phyloP scores from a whole-genome alignment of 2,888 invertebrate species.

The Eupelmus urozonus region DNA sequence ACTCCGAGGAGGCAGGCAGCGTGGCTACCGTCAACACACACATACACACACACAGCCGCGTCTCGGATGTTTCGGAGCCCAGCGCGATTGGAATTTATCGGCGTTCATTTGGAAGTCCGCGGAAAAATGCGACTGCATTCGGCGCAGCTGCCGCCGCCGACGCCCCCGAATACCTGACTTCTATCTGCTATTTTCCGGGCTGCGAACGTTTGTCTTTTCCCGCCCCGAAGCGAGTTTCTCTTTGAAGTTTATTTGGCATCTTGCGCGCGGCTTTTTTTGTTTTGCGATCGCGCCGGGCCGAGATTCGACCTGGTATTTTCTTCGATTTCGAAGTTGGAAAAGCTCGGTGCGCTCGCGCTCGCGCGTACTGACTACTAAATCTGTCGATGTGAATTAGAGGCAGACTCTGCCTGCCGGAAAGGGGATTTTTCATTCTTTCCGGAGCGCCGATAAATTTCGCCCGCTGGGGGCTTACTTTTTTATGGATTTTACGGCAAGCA shows the following conservation, averaged over 20 bases:
- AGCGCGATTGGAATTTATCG: conserved; percentile 61
- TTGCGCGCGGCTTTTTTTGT: not conserved
- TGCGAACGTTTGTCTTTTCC: conserved; percentile 44
- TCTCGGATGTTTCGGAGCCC: conserved; percentile 28
- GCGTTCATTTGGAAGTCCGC: conserved; percentile 58
- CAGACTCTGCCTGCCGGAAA: not conserved
- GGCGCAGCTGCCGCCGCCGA: conserved; percentile 19
- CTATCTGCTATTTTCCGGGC: conserved; percentile 7
- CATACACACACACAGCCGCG: not conserved
- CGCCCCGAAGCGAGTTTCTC: not conserved
- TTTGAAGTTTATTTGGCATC: conserved; percentile 3
- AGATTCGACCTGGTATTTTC: not conserved
- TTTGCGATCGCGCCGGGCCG: not conserved
- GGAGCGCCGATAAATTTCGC: not conserved
- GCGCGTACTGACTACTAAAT: not conserved
- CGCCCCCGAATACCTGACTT: not conserved
- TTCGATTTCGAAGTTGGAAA: conserved; percentile 3
- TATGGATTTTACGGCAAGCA: no score
- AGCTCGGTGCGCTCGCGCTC: not conserved
- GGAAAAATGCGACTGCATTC: conserved; percentile 54
- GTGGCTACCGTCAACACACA: conserved; percentile 24
- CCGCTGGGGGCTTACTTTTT: no score
- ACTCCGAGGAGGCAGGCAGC: not conserved
- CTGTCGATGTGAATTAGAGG: conserved; percentile 8
- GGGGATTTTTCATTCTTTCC: not conserved